Conservation (phyloP, 1,140 invertebrate species). For the Drosophila gunungcola region DNA sequence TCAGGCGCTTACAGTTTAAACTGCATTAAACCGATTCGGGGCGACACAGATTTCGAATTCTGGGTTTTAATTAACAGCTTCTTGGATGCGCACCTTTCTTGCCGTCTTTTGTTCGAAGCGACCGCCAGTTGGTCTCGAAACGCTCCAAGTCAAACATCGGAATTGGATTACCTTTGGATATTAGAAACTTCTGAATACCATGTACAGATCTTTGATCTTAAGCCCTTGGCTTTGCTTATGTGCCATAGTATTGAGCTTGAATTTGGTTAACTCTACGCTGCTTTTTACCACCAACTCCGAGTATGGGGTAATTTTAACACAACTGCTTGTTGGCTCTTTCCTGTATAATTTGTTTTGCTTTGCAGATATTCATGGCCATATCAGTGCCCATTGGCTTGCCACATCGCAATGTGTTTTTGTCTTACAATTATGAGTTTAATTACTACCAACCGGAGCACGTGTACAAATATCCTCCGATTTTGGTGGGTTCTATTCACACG, state of each 20-base stretch:
- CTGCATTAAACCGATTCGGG: conserved; percentile 56
- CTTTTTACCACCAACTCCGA: conserved; percentile 43
- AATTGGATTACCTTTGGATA: conserved; percentile 5
- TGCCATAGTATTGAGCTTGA: conserved; percentile 13
- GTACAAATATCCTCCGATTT: conserved; percentile 71
- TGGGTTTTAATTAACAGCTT: conserved; percentile 50
- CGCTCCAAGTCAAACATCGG: conserved; percentile 19
- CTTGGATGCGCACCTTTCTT: conserved; percentile 40
- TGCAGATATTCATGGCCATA: conserved; percentile 88
- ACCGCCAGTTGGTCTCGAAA: conserved; percentile 24
- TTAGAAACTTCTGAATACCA: background rate
- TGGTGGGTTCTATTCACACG: conserved; percentile 37
- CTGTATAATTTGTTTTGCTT: conserved; percentile 2
- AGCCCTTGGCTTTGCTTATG: conserved; percentile 14
- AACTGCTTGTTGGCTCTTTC: background rate
- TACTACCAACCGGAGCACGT: conserved; percentile 86
- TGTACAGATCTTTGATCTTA: conserved; percentile 9
- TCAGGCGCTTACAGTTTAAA: conserved; percentile 40
- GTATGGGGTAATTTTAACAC: conserved; percentile 24
- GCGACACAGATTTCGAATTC: conserved; percentile 33
- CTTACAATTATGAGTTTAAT: conserved; percentile 91
- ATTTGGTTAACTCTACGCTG: conserved; percentile 1
- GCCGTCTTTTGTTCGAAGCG: background rate
- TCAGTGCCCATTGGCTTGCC: conserved; percentile 89
- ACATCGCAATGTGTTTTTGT: conserved; percentile 89